Evolutionary conservation across 2,113 vertebrate genomes (phyloP).

Genomic region (Microtus oregoni): DNA sequence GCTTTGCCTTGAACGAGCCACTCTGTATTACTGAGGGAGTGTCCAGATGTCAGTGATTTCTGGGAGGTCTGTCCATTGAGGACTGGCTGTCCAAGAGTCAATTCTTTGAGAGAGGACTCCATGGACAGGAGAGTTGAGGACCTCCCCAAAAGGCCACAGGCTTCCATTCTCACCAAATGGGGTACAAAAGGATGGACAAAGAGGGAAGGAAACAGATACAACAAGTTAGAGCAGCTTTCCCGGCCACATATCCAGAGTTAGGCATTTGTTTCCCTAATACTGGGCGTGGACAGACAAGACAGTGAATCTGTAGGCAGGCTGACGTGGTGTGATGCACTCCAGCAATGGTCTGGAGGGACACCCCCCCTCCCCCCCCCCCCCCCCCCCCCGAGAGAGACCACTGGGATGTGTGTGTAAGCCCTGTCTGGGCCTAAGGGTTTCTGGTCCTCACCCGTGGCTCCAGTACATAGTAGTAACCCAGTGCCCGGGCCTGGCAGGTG

Average conservation of each 20-base stretch:
- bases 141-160: background rate
- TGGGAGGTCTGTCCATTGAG: background rate
- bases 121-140: background rate
- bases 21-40: background rate
- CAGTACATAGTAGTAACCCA: slow-evolving; percentile 87
- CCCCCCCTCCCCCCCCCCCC: too few relatives aligned
- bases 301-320: too few relatives aligned
- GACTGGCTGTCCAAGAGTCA: background rate
- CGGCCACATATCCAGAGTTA: background rate
- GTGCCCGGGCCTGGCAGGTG: slow-evolving; percentile 84
- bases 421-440: rapidly evolving
- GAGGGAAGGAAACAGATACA: too few relatives aligned
- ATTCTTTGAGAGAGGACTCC: background rate
- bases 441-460: slow-evolving; percentile 81
- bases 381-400: background rate
- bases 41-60: background rate
- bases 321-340: background rate
- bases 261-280: background rate
- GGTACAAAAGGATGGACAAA: background rate
- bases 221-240: background rate
- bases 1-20: background rate
- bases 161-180: background rate
- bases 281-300: background rate
- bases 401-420: background rate
- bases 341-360: background rate